Conservation (phyloP, 2,113 vertebrate species). For the Hassar affinis region DNA sequence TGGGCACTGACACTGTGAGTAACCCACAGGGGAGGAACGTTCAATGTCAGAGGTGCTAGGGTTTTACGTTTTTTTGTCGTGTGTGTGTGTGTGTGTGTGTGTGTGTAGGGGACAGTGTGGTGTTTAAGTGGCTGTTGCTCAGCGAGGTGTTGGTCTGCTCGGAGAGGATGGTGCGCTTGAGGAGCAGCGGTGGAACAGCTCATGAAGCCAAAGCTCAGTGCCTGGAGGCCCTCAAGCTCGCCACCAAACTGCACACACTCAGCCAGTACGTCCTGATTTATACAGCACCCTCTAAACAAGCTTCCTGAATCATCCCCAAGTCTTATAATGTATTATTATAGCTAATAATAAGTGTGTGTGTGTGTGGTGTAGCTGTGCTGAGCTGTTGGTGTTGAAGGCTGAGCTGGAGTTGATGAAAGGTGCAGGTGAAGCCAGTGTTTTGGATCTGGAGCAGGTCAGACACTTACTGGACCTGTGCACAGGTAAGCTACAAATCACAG, state of each 20-base stretch:
- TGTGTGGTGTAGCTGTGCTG: conserved; percentile 73
- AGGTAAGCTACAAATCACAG: conserved; percentile 62
- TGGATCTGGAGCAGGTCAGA: conserved; percentile 78
- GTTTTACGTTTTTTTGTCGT: not conserved
- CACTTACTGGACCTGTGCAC: conserved; percentile 80
- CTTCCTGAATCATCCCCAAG: not conserved
- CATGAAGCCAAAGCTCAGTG: conserved; percentile 86
- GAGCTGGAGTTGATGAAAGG: conserved; percentile 82
- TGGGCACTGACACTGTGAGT: not conserved
- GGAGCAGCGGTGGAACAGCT: conserved; percentile 72
- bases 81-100: not conserved
- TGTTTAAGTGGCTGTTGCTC: conserved; percentile 89
- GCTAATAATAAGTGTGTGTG: not conserved
- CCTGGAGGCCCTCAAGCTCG: conserved; percentile 81
- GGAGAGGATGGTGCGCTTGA: conserved; percentile 71
- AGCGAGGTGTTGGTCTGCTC: conserved; percentile 80
- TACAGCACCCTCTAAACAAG: not conserved
- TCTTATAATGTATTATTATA: not conserved
- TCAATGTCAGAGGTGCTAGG: not conserved
- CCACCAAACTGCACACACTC: conserved; percentile 80
- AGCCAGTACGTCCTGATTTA: conserved; percentile 73
- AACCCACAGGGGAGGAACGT: not conserved
- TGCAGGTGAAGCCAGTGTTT: conserved; percentile 73
- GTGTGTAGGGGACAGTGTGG: conserved; percentile 79
- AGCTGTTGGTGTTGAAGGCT: conserved; percentile 84